Base-by-base conservation (phyloP, 2,888 invertebrate genomes). In the Gandaritis pyraliata region DNA sequence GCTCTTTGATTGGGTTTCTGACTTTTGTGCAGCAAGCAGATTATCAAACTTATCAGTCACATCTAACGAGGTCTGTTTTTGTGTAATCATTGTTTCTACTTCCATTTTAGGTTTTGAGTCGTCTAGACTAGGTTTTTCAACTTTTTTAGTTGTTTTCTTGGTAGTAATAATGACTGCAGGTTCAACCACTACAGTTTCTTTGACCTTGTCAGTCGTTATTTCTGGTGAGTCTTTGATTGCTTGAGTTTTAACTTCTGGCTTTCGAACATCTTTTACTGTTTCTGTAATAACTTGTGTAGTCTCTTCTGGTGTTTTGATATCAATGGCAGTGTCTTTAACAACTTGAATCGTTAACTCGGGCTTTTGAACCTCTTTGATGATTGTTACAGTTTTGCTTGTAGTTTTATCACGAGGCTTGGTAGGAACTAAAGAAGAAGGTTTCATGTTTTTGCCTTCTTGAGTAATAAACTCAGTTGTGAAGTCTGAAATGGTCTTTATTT, bases 21-120 rank as follows among this genome's bases (percentile, higher is more conserved):
- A 6, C 29, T 29, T 6, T 29, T 29, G 29, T 29, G 29, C 2
- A 4, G 29, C 29, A 6, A 43, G 39, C 18, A 48, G 13, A 41
- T 51, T 53, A 36, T 57, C 43, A 1, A 50, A 29, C 38, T 38
- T 58, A 11, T 63, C 47, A 52, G 48, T 45, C 16, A 47, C 45
- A 29, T 45, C 36, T 16, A 18, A 18, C 53, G 62, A 33, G n/a
- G 52, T 43, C 16, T 58, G 43, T 50, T 62, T 52, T 47, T 54
- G 58, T 39, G 48, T 51, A 11, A 45, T 45, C 45, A 48, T 54
- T 43, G 54, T 48, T 58, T 62, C 57, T 12, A 53, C 49, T 43
- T 58, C 49, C 4, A 52, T 47, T 13, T 13, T 54, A 41, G 54
- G 50, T 33, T 49, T 54, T 8, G 33, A 23, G 11, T 50, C 53